Base-by-base conservation (phyloP, 2,113 vertebrate species). In the Psettodes erumei region DNA sequence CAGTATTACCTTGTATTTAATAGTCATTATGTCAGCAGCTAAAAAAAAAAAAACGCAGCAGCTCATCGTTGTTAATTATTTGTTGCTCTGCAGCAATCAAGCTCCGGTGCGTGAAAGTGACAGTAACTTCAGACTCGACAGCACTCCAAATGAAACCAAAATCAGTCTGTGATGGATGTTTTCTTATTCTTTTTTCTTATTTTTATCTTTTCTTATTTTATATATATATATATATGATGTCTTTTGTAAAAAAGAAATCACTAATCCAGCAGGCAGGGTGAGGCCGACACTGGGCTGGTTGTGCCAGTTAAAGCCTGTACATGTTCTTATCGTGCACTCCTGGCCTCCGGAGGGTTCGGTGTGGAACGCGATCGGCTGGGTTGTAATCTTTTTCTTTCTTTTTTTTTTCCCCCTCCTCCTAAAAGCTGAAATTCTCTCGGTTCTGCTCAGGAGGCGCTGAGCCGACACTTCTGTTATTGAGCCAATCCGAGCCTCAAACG, bases 401-500 rank as follows among this genome's bases (percentile, higher is more conserved):
- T n/a, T n/a, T n/a, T n/a, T n/a, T n/a, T n/a, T n/a, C n/a, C n/a
- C 45, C 23, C 42, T 48, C 11, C 23, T 23, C 9, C 25, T 43
- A 18, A 67, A 64, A 71, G 33, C 32, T 38, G 13, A 59, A 66
- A 35, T 82, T 67, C 55, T 67, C 32, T 35, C n/a, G n/a, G 27
- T 73, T 68, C 35, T 18, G 0, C 66, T 76, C 33, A 61, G 65
- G 15, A 70, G 27, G 64, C 55, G 6, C 51, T 42, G 67, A 70
- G 43, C 67, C 0, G 37, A 50, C 51, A 8, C 33, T 65, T 40
- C 25, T 54, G 33, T 62, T 75, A 66, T 18, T 27, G 62, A 71
- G 81, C 69, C 69, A 54, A 19, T 63, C 42, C 64, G 71, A 28
- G 50, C 75, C 64, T 81, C 54, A 45, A 65, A 66, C 27, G 0